Evolutionary conservation across 2,888 invertebrate species (phyloP).

Genomic region (Drosophila siamana): DNA sequence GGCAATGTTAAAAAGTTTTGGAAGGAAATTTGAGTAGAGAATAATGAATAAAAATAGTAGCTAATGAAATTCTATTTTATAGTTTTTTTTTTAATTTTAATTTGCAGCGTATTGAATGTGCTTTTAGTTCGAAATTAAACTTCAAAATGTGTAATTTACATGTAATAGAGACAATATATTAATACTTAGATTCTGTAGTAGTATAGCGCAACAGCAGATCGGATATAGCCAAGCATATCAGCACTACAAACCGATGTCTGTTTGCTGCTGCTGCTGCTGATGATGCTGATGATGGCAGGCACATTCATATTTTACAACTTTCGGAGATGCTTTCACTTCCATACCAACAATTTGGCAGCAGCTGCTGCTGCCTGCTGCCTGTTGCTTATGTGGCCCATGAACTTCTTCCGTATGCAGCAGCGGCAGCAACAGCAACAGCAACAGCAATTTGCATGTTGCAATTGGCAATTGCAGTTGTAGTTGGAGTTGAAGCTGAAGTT

Average conservation of each 20-base stretch:
- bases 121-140: no score
- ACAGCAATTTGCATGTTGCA: conserved; percentile 20
- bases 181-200: neutral
- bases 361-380: conserved; percentile 11
- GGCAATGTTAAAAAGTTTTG: no score
- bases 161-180: neutral
- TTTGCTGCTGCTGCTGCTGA: conserved; percentile 19
- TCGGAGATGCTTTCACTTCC: conserved; percentile 70
- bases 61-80: no score
- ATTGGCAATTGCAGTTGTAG: neutral
- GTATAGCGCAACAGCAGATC: neutral
- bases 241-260: neutral
- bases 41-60: no score
- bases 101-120: no score
- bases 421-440: conserved; percentile 15
- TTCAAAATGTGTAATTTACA: no score
- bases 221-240: neutral
- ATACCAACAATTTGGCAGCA: conserved; percentile 29
- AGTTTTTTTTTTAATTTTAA: no score
- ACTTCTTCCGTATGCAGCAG: conserved; percentile 22
- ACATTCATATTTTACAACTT: conserved; percentile 71
- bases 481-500: conserved; percentile 12
- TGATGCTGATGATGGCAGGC: conserved; percentile 40
- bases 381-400: conserved; percentile 26
- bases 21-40: no score